These are phyloP conservation scores for Gymnothorax javanicus DNA, from an alignment of 2,797 vertebrate species.

Conservation along the genomic window DNA sequence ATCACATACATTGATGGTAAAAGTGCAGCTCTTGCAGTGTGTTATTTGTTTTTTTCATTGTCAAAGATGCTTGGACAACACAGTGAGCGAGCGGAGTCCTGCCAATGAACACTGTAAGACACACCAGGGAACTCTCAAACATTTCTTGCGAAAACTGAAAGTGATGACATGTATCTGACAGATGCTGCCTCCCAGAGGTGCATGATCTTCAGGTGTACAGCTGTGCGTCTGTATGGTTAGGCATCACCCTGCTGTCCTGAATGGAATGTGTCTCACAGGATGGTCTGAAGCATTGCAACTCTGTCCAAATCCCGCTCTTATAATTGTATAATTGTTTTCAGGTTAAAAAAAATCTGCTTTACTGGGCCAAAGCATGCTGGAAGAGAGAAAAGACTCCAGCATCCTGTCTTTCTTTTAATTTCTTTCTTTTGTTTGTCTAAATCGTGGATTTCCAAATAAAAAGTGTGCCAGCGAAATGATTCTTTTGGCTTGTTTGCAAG, in stretches of 20 bases:
- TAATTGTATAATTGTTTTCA: conserved; percentile 34
- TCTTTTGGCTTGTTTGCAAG: conserved; percentile 21
- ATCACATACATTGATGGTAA: not conserved
- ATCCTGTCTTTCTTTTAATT: not conserved
- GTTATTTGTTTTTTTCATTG: not conserved
- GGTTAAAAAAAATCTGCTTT: conserved; percentile 20
- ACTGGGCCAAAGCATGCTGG: not conserved
- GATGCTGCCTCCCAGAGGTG: not conserved
- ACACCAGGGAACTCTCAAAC: not conserved
- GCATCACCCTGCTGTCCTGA: not conserved
- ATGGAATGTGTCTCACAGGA: conserved; percentile 5
- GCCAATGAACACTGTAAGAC: not conserved
- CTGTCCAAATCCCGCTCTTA: conserved; percentile 18
- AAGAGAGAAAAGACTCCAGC: conserved; percentile 7
- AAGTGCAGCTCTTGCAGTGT: not conserved
- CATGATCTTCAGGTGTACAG: not conserved
- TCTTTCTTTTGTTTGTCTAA: not conserved
- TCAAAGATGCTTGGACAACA: not conserved
- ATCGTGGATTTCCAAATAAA: conserved; percentile 13
- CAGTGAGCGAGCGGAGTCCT: not conserved
- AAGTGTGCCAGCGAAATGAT: conserved; percentile 13
- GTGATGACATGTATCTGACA: not conserved
- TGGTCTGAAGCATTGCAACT: conserved; percentile 4
- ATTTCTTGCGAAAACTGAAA: not conserved
- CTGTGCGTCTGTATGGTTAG: not conserved